These are phyloP conservation scores for Heliconius hermathena DNA, from an alignment of 1,140 invertebrate genomes.

Conservation along the genomic window DNA sequence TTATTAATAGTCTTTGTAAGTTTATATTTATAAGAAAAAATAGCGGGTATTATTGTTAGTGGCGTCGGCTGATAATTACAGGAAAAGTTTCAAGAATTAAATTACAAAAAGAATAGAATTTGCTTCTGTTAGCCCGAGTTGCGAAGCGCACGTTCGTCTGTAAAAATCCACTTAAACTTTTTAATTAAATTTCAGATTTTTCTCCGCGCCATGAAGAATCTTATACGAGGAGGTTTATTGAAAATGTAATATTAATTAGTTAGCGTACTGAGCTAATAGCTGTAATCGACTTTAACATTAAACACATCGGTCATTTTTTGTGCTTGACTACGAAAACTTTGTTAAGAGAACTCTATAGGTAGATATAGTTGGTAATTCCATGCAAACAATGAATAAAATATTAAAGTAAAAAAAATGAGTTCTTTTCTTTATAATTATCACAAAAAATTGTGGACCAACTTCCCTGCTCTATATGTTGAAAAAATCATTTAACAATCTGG, in stretches of 20 bases:
- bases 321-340: neutral
- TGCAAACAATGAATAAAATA: no score
- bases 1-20: neutral
- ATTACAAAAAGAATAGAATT: constrained; percentile 67
- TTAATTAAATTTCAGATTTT: constrained; percentile 81
- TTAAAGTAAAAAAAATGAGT: no score
- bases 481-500: no score
- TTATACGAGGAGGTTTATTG: constrained; percentile 64
- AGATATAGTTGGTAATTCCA: no score
- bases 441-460: no score
- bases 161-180: constrained; percentile 80
- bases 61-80: neutral
- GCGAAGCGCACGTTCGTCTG: constrained; percentile 63
- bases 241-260: constrained; percentile 77
- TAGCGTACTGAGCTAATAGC: constrained; percentile 61
- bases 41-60: neutral
- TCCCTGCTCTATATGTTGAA: no score
- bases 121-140: constrained; percentile 66
- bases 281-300: constrained; percentile 59
- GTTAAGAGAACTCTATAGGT: no score
- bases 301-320: neutral
- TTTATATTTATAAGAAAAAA: neutral
- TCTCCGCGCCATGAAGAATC: constrained; percentile 61
- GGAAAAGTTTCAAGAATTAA: constrained; percentile 49
- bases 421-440: no score